These are phyloP conservation scores for Fopius arisanus DNA, from an alignment of 1,140 invertebrate genomes.

Conservation along the genomic window DNA sequence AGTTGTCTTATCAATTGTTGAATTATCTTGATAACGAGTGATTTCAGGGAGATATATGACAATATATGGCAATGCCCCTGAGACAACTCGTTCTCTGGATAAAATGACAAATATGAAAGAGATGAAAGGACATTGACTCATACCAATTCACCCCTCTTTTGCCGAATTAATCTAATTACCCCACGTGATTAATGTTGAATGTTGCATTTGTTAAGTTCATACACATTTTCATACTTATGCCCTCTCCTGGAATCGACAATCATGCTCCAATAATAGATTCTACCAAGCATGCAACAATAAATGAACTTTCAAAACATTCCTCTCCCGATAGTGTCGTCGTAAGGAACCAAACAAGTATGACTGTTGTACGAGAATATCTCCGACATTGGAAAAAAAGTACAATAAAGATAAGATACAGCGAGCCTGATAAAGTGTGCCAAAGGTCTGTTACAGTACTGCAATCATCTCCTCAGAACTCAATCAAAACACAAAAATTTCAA, in stretches of 20 bases:
- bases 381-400: background rate
- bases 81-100: no score
- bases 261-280: background rate
- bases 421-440: background rate
- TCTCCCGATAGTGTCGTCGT: background rate
- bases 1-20: no score
- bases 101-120: no score
- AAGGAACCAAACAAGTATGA: background rate
- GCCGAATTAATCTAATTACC: background rate
- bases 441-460: background rate
- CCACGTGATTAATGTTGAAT: background rate
- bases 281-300: background rate
- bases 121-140: no score
- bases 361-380: no score
- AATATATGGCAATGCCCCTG: no score
- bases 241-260: background rate
- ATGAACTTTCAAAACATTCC: background rate
- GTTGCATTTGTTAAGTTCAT: background rate
- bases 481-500: no score
- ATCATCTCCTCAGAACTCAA: background rate
- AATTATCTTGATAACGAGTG: no score
- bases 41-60: no score
- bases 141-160: background rate
- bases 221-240: background rate
- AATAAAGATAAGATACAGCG: background rate